Evolutionary conservation across 2,113 vertebrate genomes (phyloP), one percentile per base, ranked within the genome.

Genomic region (Pterocles gutturalis): DNA sequence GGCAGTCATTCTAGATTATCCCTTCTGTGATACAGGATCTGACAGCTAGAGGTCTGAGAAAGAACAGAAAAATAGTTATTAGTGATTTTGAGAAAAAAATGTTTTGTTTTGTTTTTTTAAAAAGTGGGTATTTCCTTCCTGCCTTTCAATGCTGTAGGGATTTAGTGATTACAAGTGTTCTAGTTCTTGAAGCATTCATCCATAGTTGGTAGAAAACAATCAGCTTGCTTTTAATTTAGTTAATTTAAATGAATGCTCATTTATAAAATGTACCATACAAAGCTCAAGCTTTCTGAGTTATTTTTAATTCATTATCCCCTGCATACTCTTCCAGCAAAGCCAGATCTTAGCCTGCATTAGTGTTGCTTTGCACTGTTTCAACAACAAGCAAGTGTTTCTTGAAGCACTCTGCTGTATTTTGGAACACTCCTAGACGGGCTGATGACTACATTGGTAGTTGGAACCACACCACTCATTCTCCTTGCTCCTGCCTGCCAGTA

Each of bases 401-500:
- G 1, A 83, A 75, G 38, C 24, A 31, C 36, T 76, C 41, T 4
- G 6, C 46, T 82, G 33, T 49, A 10, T 29, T 85, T 83, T 38
- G 66, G 54, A 69, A 54, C 22, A 8, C n/a, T 69, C 38, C 41
- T 58, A 2, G 18, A 16, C 13, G 36, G 84, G 48, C 9, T 5
- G 43, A 16, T 41, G 29, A 28, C 26, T n/a, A 6, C 11, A 11
- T 12, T 1, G 1, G 17, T 6, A n/a, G 46, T 0, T 90, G 80
- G 46, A 81, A 51, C 14, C 13, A 31, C 19, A 46, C 10, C 79
- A 62, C 17, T 75, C 3, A 0, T 19, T 58, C 36, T 85, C 19
- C 31, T 57, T 45, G 26, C 13, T 82, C n/a, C 84, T 83, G 20
- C 45, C 73, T 43, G 64, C 14, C 20, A 46, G 49, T 48, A 31